Percentiles rank a stretch among this genome's conserved stretches.
Conservation (phyloP, 2,888 invertebrate genomes). For the Cheilosia urbana region DNA sequence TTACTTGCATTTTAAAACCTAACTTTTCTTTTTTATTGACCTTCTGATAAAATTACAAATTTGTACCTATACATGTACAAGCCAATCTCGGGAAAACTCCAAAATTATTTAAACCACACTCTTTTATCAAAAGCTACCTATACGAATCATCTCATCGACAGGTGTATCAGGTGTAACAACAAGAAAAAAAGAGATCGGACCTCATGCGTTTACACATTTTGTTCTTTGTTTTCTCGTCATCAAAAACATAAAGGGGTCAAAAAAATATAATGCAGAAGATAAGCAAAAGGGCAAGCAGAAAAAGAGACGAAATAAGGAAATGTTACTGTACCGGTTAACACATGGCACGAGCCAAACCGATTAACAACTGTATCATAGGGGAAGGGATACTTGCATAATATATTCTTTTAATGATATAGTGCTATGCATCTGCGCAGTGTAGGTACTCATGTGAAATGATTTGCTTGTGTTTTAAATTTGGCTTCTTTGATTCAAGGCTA, state of each 20-base stretch:
- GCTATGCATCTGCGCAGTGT: too few relatives aligned
- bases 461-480: too few relatives aligned
- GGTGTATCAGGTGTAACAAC: conserved; percentile 28
- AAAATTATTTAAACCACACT: conserved; percentile 7
- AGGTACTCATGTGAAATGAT: too few relatives aligned
- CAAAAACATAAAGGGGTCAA: background rate
- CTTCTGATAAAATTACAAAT: too few relatives aligned
- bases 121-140: background rate
- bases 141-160: conserved; percentile 12
- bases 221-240: conserved; percentile 3
- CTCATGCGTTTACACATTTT: conserved; percentile 4
- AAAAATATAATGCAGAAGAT: background rate
- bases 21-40: too few relatives aligned
- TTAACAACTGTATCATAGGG: conserved; percentile 24
- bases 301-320: conserved; percentile 3
- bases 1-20: too few relatives aligned
- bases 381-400: background rate
- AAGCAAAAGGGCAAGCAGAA: background rate
- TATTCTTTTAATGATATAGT: background rate
- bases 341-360: conserved; percentile 35
- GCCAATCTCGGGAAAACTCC: background rate
- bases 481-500: too few relatives aligned
- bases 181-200: conserved; percentile 5
- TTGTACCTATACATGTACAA: background rate
- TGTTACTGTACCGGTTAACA: conserved; percentile 13